Percentiles rank a stretch among this genome's conserved stretches.
phyloP scores from a whole-genome alignment of 2,113 vertebrate genomes.

The Chionodraco myersi region DNA sequence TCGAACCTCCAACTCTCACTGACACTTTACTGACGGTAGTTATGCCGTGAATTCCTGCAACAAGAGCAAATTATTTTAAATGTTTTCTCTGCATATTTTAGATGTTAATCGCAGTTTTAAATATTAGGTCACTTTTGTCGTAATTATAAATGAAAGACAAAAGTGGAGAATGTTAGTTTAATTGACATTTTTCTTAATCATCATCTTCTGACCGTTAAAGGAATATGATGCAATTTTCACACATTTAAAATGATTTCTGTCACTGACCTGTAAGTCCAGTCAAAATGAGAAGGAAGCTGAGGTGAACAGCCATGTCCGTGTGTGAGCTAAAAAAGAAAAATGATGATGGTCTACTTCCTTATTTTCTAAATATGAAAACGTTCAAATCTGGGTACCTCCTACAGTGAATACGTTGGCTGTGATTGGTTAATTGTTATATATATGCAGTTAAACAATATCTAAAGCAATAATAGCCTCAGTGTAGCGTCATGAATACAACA shows the following conservation, averaged over 20 bases:
- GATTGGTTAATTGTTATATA: too few species aligned
- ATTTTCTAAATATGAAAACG: not conserved
- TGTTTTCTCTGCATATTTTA: too few species aligned
- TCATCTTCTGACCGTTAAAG: not conserved
- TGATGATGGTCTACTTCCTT: slow-evolving; percentile 30
- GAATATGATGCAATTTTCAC: not conserved
- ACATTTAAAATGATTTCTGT: not conserved
- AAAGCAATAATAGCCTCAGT: not conserved
- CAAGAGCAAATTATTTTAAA: not conserved
- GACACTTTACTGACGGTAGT: slow-evolving; percentile 37
- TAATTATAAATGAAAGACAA: too few species aligned
- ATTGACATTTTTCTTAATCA: too few species aligned
- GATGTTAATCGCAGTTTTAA: too few species aligned
- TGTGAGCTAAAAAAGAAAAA: not conserved
- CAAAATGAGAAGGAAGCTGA: slow-evolving; percentile 37
- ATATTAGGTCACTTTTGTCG: too few species aligned
- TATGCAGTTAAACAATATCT: not conserved
- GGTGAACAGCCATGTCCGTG: slow-evolving; percentile 7
- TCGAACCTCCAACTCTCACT: slow-evolving; percentile 31
- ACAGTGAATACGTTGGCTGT: too few species aligned
- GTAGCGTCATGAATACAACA: not conserved
- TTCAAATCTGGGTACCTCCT: not conserved
- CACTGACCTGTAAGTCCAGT: slow-evolving; percentile 52
- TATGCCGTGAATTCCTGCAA: slow-evolving; percentile 42
- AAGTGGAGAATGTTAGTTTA: not conserved